Base-by-base conservation (phyloP, 2,797 vertebrate genomes). In the Ptychobarbus kaznakovi region DNA sequence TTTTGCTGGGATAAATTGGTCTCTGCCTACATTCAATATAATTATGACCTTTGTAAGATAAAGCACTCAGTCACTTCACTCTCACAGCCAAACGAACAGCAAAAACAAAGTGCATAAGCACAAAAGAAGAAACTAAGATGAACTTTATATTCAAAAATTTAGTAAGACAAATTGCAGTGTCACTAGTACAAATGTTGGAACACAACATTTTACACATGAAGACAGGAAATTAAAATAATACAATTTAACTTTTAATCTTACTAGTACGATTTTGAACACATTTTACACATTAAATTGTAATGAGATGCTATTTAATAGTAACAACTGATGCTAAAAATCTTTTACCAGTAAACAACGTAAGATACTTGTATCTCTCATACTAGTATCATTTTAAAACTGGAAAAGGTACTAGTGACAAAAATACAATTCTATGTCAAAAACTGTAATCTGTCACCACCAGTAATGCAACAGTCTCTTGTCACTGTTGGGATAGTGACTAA, bases 11-110 rank as follows among this genome's bases (percentile, higher is more conserved):
- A 73, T 66, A 61, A 44, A 84, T 15, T 72, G 53, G 53, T 42
- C 25, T 66, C 32, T 35, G 38, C 44, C 72, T 40, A 51, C 63
- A 70, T 70, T 42, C 40, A 51, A 16, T 61, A 84, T 81, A 76
- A 76, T 70, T 84, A 81, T n/a, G 78, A 68, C 78, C 40, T 80
- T 63, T 46, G 32, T 12, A 79, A 20, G 68, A 65, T n/a, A 56
- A 28, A 81, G 40, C n/a, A 49, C 51, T 58, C n/a, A 46, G 44
- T 83, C 42, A 18, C 56, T 12, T 18, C 28, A 70, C 38, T 76
- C 40, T 77, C 35, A 68, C 18, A 56, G 25, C 18, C 18, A 35
- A 32, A 46, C 2, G 56, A n/a, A 49, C 18, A 72, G 25, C 68
- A 51, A 80, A 56, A 74, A 25, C 22, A 35, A 58, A 2, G 5